Conservation (phyloP, 2,113 vertebrate genomes). For the Lophura nycthemera region DNA sequence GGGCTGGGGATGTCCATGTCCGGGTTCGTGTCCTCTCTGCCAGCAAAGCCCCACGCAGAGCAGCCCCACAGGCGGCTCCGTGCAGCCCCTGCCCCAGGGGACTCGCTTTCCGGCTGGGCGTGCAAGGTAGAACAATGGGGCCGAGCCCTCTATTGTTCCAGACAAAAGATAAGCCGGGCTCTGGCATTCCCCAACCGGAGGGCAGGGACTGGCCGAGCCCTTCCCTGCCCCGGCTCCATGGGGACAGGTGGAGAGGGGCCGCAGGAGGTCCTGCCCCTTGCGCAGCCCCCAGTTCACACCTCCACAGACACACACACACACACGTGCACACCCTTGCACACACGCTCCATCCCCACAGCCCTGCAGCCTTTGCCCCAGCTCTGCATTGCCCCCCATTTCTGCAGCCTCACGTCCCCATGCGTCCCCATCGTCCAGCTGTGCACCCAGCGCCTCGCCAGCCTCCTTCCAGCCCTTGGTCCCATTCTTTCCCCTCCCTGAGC, state of each 20-base stretch:
- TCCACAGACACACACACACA: not conserved
- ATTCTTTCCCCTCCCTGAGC: not conserved
- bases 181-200: conserved; percentile 23
- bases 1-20: not conserved
- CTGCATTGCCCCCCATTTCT: not conserved
- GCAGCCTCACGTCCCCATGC: not conserved
- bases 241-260: not conserved
- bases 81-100: conserved; percentile 5
- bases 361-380: not conserved
- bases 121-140: conserved; percentile 59
- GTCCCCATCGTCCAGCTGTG: not conserved
- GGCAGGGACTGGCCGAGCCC: not conserved
- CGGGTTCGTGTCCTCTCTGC: not conserved
- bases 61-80: not conserved
- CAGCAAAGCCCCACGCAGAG: not conserved
- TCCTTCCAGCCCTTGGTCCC: not conserved
- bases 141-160: conserved; percentile 63
- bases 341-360: not conserved
- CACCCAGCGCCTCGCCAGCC: not conserved
- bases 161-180: conserved; percentile 54
- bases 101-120: conserved; percentile 27
- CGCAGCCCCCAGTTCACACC: not conserved
- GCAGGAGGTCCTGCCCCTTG: too few species aligned
- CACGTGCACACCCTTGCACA: not conserved
- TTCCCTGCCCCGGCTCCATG: not conserved